phyloP scores from a whole-genome alignment of 2,113 vertebrate genomes.

The Pseudorhombus dupliciocellatus region DNA sequence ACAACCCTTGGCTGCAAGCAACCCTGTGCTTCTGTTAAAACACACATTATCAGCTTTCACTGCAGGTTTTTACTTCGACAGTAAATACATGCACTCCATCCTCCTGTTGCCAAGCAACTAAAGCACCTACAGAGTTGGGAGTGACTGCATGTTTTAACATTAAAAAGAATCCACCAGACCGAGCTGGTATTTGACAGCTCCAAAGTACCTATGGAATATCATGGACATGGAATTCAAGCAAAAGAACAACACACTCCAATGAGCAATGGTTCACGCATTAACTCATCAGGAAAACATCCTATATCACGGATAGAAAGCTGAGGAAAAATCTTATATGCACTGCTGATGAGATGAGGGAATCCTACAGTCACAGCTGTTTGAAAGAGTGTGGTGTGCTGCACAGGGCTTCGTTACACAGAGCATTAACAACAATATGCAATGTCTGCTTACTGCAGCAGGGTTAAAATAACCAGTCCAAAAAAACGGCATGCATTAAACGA shows the following conservation, averaged over 20 bases:
- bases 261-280: conserved; percentile 2
- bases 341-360: conserved; percentile 8
- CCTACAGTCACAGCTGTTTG: conserved; percentile 32
- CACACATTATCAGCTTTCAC: conserved; percentile 57
- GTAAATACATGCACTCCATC: conserved; percentile 62
- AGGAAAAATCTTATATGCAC: conserved; percentile 7
- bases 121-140: conserved; percentile 70
- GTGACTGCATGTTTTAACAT: conserved; percentile 50
- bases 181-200: conserved; percentile 19
- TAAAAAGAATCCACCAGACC: conserved; percentile 52
- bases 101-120: conserved; percentile 78
- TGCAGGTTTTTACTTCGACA: conserved; percentile 61
- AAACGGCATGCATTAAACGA: conserved; percentile 67
- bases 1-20: conserved; percentile 30
- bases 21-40: conserved; percentile 53
- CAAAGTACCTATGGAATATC: conserved; percentile 20
- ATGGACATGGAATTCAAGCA: neutral
- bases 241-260: neutral
- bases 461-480: conserved; percentile 65
- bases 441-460: conserved; percentile 46
- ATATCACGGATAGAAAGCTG: neutral
- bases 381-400: conserved; percentile 27
- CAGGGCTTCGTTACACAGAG: conserved; percentile 29
- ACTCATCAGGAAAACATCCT: neutral
- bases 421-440: conserved; percentile 61